Conservation (phyloP, 2,888 invertebrate genomes). For the Pterostichus niger region DNA sequence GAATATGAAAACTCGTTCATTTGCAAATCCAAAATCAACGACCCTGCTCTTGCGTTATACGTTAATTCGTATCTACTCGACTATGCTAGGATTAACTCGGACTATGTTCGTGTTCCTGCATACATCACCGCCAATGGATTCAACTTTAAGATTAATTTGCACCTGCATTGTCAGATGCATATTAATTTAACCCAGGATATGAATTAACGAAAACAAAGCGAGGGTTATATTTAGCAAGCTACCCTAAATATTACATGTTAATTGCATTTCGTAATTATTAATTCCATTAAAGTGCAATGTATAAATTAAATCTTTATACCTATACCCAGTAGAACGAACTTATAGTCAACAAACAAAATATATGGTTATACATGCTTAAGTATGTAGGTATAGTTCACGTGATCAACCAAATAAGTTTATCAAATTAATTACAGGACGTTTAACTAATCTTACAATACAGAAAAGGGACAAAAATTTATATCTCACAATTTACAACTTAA, state of each 20-base stretch:
- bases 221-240: too few relatives aligned
- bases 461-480: too few relatives aligned
- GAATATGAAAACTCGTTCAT: slow-evolving; percentile 34
- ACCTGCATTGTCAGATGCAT: slow-evolving; percentile 23
- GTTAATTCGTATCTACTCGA: slow-evolving; percentile 10
- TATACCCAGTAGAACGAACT: too few relatives aligned
- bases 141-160: slow-evolving; percentile 21
- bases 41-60: not conserved
- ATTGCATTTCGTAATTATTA: not conserved
- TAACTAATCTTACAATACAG: too few relatives aligned
- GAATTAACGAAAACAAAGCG: slow-evolving; percentile 9
- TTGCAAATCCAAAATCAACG: slow-evolving; percentile 39
- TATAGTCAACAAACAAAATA: too few relatives aligned
- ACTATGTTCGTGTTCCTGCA: slow-evolving; percentile 28
- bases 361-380: too few relatives aligned
- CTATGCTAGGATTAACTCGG: slow-evolving; percentile 16
- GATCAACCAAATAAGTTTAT: too few relatives aligned
- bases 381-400: too few relatives aligned
- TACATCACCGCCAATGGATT: slow-evolving; percentile 13
- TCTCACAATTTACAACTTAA: too few relatives aligned
- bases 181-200: slow-evolving; percentile 11
- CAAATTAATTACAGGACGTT: too few relatives aligned
- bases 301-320: too few relatives aligned
- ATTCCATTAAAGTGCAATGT: too few relatives aligned
- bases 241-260: slow-evolving; percentile 4